A percentile compares a stretch with the other conserved stretches of the same genome.
Conservation (phyloP, 2,888 invertebrate species). For the Microctonus hyperodae region DNA sequence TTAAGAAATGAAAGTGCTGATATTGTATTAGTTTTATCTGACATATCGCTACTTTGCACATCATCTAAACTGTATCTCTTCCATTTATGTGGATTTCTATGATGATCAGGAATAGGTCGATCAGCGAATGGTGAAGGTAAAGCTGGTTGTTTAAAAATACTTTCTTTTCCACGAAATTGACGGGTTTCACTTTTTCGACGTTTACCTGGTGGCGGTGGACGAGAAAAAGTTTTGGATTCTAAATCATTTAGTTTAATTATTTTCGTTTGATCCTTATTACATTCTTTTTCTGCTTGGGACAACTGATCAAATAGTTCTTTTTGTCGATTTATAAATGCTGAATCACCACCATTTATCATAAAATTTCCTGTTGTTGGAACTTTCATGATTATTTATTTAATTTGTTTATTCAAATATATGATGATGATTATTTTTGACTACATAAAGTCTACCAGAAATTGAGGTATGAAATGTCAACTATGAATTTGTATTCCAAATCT, state of each 20-base stretch:
- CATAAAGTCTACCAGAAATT: not conserved
- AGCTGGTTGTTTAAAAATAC: conserved; percentile 80
- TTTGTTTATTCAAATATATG: too few relatives aligned
- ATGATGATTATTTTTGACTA: not conserved
- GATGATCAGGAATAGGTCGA: conserved; percentile 65
- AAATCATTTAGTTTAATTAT: conserved; percentile 5
- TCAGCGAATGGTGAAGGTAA: conserved; percentile 67
- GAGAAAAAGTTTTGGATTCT: conserved; percentile 23
- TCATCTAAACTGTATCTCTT: conserved; percentile 81
- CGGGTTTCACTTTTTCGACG: conserved; percentile 64
- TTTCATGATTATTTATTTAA: conserved; percentile 28
- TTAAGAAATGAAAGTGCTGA: conserved; percentile 81
- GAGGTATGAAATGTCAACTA: not conserved
- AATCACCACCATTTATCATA: conserved; percentile 49
- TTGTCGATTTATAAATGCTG: conserved; percentile 68
- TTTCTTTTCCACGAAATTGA: conserved; percentile 75
- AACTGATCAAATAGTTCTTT: conserved; percentile 75
- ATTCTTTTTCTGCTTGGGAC: conserved; percentile 70
- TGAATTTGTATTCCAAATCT: not conserved
- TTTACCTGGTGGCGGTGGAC: conserved; percentile 21
- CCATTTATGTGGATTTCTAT: conserved; percentile 83
- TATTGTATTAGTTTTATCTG: conserved; percentile 78
- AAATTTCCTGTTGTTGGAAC: conserved; percentile 40
- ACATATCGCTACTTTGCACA: conserved; percentile 78
- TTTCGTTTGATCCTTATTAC: conserved; percentile 58